Evolutionary conservation across 2,797 vertebrate species (phyloP), one percentile per base, ranked within the genome.

Genomic region (Urocyon cinereoargenteus): DNA sequence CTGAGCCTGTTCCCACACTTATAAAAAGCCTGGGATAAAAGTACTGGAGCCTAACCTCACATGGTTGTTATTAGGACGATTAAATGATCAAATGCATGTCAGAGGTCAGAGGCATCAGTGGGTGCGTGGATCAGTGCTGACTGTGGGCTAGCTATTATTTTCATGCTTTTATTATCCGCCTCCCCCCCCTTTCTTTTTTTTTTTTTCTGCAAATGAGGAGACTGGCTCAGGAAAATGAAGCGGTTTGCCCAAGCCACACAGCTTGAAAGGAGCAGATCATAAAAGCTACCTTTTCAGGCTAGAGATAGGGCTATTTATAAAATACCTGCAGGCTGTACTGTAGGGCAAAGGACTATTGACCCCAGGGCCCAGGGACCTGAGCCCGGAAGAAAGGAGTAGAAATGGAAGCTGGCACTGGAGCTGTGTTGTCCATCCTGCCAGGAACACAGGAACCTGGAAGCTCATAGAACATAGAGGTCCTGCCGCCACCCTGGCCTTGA

Each of bases 181-280:
- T 9, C 19, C 21, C 19, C 8, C 2, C 28, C 12, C 5, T 14
- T 9, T 5, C 28, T 62, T 62, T 61, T 9, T 59, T 22, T 24
- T 61, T 73, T 15, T 81, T 87, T 93, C 21, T 73, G 57, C 61
- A 61, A 72, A 75, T 18, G n/a, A 79, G 86, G 45, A 88, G 70
- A 77, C 34, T 49, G 77, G 45, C 28, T 94, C 91, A 55, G 79
- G 85, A 83, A 93, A 61, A 84, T 26, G 21, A 55, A 92, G 26
- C 2, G 24, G 70, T 64, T 57, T 86, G 61, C 22, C 85, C 70
- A 79, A 82, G 61, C 45, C 90, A 86, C 70, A 73, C n/a, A 68
- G 49, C 90, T 89, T 91, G 45, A 62, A 91, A 86, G 57, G 3
- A 26, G 64, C 34, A 40, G 31, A 75, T 53, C 36, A 19, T 45